Conservation (phyloP, 2,113 vertebrate species). For the Cebidichthys violaceus region DNA sequence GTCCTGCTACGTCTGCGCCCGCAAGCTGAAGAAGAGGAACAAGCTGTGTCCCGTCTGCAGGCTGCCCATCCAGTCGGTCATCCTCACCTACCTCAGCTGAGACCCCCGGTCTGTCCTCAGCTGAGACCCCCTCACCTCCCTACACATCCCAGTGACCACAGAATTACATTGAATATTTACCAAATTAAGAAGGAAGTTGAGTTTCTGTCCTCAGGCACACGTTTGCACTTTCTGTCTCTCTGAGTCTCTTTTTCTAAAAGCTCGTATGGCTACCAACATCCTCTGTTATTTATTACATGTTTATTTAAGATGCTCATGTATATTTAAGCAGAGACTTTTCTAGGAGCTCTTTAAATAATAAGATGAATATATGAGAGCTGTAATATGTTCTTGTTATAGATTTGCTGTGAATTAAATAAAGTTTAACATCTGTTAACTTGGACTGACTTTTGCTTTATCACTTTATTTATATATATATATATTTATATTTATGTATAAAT, state of each 20-base stretch:
- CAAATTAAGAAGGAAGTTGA: not conserved
- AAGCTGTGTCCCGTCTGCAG: constrained; percentile 96
- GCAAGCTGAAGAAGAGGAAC: constrained; percentile 95
- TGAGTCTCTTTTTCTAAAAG: not conserved
- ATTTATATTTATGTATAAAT: too few species aligned
- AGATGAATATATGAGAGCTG: constrained; percentile 29
- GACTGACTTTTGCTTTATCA: not conserved
- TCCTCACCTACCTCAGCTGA: constrained; percentile 93
- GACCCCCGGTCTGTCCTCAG: not conserved
- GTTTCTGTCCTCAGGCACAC: not conserved
- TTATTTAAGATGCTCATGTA: constrained; percentile 58
- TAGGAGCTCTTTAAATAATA: constrained; percentile 28
- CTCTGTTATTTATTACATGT: constrained; percentile 39
- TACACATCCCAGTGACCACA: too few species aligned
- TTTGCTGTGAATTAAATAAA: constrained; percentile 50
- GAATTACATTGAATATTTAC: not conserved
- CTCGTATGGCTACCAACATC: not conserved
- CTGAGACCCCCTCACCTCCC: too few species aligned
- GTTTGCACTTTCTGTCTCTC: not conserved
- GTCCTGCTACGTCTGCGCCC: constrained; percentile 94
- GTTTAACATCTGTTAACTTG: constrained; percentile 6
- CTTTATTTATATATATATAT: too few species aligned
- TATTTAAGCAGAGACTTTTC: constrained; percentile 53
- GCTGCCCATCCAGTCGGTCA: constrained; percentile 93
- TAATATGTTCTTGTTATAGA: constrained; percentile 1